Evolutionary conservation across 2,888 invertebrate genomes (phyloP), one percentile per base, ranked within the genome.

Genomic region (Cheiracanthium punctorium): DNA sequence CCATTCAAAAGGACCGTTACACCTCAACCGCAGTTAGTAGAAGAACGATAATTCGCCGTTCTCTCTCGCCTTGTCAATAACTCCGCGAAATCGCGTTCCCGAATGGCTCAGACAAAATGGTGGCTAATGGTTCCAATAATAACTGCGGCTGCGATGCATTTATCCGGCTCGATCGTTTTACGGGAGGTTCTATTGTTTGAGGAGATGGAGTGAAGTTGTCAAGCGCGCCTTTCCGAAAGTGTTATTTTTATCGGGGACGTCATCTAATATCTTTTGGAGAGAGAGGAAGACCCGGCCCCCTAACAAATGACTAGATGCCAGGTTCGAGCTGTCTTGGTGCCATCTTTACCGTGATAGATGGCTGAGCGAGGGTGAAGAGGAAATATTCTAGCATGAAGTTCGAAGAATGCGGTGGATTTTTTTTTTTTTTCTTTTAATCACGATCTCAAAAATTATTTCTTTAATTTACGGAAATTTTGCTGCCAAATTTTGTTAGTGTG

Each of bases 91-190:
- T n/a, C n/a, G 43, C 37, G 43, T 17, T 41, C 29, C 43, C 14
- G 29, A 17, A 17, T 37, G 71, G 71, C n/a, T 28, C 72, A 64
- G 72, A 80, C 80, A 80, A 80, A 80, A 72, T 80, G 72, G 72
- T 29, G 74, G 81, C 70, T 81, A 81, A 81, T 81, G 81, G 81
- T 74, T 75, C 81, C 81, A 81, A 81, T 81, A 81, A 81, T 81
- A 81, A 75, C 81, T 81, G 33, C 71, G 58, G 32, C 64, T 20
- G 72, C 41, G 65, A 64, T 73, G 24, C 80, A 65, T 73, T 80
- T 65, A 43, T 73, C 65, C 28, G 75, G 74, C 65, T 41, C 80
- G n/a, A 80, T 80, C 72, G 80, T 80, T 72, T 65, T 24, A 58
- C 24, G 58, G 58, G 58, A 58, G 24, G 58, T 24, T 58, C 58